phyloP scores from a whole-genome alignment of 2,888 invertebrate genomes.

The Acanthosoma haemorrhoidale region DNA sequence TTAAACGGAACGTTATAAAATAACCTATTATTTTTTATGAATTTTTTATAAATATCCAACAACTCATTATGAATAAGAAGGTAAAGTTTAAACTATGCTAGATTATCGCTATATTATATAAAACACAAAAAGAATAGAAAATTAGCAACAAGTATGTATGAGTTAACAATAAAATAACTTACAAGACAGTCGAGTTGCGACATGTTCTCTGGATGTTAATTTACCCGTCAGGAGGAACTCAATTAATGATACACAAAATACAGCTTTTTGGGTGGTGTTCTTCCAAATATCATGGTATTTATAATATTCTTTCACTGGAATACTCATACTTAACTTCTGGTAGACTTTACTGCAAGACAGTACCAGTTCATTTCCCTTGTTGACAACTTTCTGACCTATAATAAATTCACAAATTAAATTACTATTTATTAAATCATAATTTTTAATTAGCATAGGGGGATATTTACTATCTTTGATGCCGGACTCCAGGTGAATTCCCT shows the following conservation, averaged over 20 bases:
- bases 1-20: no score
- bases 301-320: slow-evolving; percentile 76
- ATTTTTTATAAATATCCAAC: no score
- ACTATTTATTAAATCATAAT: not conserved
- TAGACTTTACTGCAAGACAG: slow-evolving; percentile 61
- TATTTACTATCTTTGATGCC: slow-evolving; percentile 55
- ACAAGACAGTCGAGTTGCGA: slow-evolving; percentile 67
- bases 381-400: slow-evolving; percentile 52
- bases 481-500: slow-evolving; percentile 70
- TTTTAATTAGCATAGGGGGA: not conserved
- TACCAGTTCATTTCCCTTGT: slow-evolving; percentile 60
- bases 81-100: not conserved
- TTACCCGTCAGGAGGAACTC: slow-evolving; percentile 74
- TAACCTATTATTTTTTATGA: no score
- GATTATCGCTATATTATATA: not conserved
- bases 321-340: slow-evolving; percentile 56
- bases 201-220: slow-evolving; percentile 66
- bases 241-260: slow-evolving; percentile 70
- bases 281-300: slow-evolving; percentile 86
- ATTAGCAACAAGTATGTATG: not conserved
- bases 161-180: not conserved
- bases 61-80: not conserved
- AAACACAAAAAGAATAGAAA: not conserved
- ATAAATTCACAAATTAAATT: not conserved
- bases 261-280: slow-evolving; percentile 70